A percentile compares a stretch with the other conserved stretches of the same genome.
These are phyloP conservation scores for Ciona savignyi DNA, from an alignment of 23 tunicate species.

Conservation along the genomic window DNA sequence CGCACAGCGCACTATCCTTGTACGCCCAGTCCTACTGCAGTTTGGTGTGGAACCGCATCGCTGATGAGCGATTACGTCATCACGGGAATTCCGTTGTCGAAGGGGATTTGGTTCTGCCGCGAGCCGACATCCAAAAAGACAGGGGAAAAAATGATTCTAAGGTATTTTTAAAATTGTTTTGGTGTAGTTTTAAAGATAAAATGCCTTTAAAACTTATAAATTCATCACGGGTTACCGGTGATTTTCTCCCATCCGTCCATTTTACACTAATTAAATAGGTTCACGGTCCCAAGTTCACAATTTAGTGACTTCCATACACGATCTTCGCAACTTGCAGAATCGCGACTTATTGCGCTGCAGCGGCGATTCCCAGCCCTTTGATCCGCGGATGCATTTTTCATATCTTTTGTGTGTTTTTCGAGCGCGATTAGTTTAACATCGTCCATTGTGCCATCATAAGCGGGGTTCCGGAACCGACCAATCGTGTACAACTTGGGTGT, in stretches of 20 bases:
- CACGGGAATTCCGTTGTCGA: constrained; percentile 9
- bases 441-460: not conserved
- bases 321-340: no score
- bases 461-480: not conserved
- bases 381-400: no score
- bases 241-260: no score
- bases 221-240: no score
- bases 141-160: not conserved
- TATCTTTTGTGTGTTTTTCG: not conserved
- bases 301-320: no score
- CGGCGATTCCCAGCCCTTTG: no score
- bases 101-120: constrained; percentile 20
- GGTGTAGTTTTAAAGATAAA: no score
- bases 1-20: not conserved
- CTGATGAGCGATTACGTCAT: constrained; percentile 2
- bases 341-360: no score
- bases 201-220: no score
- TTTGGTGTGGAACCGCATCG: constrained; percentile 23
- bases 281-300: no score
- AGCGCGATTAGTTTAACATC: not conserved
- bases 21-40: constrained; percentile 30
- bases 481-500: constrained; percentile 1
- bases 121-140: not conserved
- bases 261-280: no score
- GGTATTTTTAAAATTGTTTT: no score